phyloP scores from a whole-genome alignment of 1,140 invertebrate genomes.

The Ips nitidus region DNA sequence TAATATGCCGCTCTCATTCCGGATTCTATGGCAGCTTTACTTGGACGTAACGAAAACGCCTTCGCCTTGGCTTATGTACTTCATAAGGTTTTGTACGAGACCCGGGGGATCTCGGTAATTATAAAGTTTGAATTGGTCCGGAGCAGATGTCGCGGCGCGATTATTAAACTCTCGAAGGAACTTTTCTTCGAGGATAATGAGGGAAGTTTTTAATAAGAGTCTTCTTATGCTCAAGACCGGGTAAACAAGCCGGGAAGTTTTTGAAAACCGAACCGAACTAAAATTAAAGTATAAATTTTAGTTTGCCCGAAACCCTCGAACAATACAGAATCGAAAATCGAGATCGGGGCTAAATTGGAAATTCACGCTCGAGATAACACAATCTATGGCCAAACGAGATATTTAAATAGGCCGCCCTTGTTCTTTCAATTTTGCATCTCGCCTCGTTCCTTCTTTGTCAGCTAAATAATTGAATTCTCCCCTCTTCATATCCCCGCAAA shows the following conservation, averaged over 20 bases:
- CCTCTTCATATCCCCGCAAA: neutral
- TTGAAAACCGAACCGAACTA: too few species aligned
- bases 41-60: constrained; percentile 3
- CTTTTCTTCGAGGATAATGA: constrained; percentile 17
- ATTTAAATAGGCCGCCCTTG: constrained; percentile 29
- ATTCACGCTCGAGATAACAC: constrained; percentile 29
- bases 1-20: constrained; percentile 21
- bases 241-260: neutral
- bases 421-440: constrained; percentile 30
- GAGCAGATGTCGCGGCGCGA: constrained; percentile 24
- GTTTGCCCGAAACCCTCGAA: neutral
- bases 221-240: neutral
- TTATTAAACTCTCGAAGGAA: constrained; percentile 19
- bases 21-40: constrained; percentile 21
- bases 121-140: constrained; percentile 24
- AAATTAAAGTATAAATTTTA: constrained; percentile 3
- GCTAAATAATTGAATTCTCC: constrained; percentile 19
- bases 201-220: constrained; percentile 20
- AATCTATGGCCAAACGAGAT: constrained; percentile 27
- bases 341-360: constrained; percentile 20
- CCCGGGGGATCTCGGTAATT: constrained; percentile 26
- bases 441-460: constrained; percentile 12
- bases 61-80: constrained; percentile 19
- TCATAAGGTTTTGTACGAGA: constrained; percentile 13
- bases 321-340: neutral